phyloP scores from a whole-genome alignment of 2,113 vertebrate species.

The Paracanthobrama guichenoti region DNA sequence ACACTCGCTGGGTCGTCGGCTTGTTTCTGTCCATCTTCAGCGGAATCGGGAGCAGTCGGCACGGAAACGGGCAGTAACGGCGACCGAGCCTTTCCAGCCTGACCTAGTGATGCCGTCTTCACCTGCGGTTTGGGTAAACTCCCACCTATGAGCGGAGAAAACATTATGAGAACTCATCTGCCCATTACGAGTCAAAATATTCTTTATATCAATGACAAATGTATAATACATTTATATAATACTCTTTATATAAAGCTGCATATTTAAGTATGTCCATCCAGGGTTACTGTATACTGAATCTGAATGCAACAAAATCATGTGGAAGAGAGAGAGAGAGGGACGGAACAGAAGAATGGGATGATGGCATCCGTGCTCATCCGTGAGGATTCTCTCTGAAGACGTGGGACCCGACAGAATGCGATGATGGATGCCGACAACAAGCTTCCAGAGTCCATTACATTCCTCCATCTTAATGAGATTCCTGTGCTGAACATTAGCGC shows the following conservation, averaged over 20 bases:
- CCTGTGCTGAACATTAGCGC: slow-evolving; percentile 63
- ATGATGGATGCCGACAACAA: slow-evolving; percentile 48
- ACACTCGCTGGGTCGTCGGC: slow-evolving; percentile 85
- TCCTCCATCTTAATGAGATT: slow-evolving; percentile 66
- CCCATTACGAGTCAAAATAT: too few species aligned
- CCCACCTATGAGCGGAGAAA: slow-evolving; percentile 72
- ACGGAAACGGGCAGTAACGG: slow-evolving; percentile 92
- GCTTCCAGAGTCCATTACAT: slow-evolving; percentile 58
- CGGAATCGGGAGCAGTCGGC: slow-evolving; percentile 87
- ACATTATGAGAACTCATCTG: too few species aligned
- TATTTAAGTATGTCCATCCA: too few species aligned
- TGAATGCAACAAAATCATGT: background rate
- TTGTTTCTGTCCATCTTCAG: slow-evolving; percentile 83
- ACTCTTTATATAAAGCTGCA: too few species aligned
- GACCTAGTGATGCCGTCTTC: slow-evolving; percentile 91
- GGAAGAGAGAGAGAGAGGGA: slow-evolving; percentile 1
- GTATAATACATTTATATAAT: too few species aligned
- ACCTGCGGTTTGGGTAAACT: slow-evolving; percentile 87
- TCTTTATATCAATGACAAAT: too few species aligned
- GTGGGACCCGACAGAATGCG: slow-evolving; percentile 37
- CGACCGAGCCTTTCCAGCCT: slow-evolving; percentile 91
- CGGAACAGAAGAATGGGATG: slow-evolving; percentile 42
- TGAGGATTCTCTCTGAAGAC: slow-evolving; percentile 34
- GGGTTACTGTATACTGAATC: background rate
- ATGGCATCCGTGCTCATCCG: slow-evolving; percentile 36